A percentile compares a stretch with the other conserved stretches of the same genome.
phyloP scores from a whole-genome alignment of 2,797 vertebrate species.

The Brachyrhaphis roseni region DNA sequence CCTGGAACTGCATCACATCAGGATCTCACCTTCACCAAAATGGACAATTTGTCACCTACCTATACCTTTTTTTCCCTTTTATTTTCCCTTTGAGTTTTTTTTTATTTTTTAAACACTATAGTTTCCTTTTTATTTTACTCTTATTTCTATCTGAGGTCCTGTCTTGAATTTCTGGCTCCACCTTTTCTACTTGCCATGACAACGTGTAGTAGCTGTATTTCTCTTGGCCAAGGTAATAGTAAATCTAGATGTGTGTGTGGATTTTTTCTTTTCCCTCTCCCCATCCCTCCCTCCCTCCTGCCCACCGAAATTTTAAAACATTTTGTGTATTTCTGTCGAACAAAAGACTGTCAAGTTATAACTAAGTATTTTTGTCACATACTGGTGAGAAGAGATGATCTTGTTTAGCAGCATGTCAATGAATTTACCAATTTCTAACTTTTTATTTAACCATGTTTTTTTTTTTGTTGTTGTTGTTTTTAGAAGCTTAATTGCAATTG shows the following conservation, averaged over 20 bases:
- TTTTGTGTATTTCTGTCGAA: slow-evolving; percentile 70
- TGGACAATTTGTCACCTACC: slow-evolving; percentile 45
- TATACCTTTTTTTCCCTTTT: neutral
- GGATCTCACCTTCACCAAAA: slow-evolving; percentile 49
- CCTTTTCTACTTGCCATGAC: slow-evolving; percentile 52
- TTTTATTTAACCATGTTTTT: slow-evolving; percentile 76
- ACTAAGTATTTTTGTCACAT: slow-evolving; percentile 71
- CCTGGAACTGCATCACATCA: slow-evolving; percentile 68
- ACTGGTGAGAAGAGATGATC: slow-evolving; percentile 64
- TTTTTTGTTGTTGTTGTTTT: slow-evolving; percentile 69
- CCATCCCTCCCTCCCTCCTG: neutral
- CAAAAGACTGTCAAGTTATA: slow-evolving; percentile 74
- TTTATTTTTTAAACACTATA: neutral
- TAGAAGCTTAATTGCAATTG: slow-evolving; percentile 69
- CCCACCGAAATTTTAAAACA: slow-evolving; percentile 28
- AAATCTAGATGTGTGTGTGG: slow-evolving; percentile 35
- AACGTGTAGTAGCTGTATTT: slow-evolving; percentile 27
- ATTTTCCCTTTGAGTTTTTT: slow-evolving; percentile 5
- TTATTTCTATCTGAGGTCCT: slow-evolving; percentile 19
- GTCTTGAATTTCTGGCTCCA: slow-evolving; percentile 29
- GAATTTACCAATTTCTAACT: slow-evolving; percentile 66
- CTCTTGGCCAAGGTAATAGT: slow-evolving; percentile 40
- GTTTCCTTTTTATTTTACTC: slow-evolving; percentile 2
- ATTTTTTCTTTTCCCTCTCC: slow-evolving; percentile 14
- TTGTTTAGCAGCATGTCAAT: slow-evolving; percentile 65